Conservation (phyloP, 2,888 invertebrate genomes). For the Andrena dorsata region DNA sequence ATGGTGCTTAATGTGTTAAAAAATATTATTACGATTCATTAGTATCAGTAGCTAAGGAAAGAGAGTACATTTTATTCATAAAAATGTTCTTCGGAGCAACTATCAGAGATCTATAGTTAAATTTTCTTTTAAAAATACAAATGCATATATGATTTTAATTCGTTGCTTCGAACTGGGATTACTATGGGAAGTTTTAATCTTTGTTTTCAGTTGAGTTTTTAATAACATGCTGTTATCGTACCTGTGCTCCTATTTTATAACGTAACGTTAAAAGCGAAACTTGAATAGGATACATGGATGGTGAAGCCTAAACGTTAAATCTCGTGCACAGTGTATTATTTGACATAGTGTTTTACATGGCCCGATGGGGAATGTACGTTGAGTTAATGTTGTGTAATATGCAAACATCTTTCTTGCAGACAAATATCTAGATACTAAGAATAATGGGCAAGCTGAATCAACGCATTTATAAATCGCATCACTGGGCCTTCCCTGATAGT, state of each 20-base stretch:
- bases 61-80: not conserved
- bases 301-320: conserved; percentile 16
- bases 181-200: not conserved
- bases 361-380: conserved; percentile 56
- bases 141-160: not conserved
- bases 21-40: not conserved
- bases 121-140: not conserved
- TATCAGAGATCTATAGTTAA: not conserved
- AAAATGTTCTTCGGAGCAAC: conserved; percentile 6
- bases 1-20: conserved; percentile 72
- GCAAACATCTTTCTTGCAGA: conserved; percentile 83
- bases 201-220: not conserved
- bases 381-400: conserved; percentile 69
- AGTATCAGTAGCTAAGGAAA: conserved; percentile 1
- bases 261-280: not conserved
- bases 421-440: conserved; percentile 84
- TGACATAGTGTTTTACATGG: conserved; percentile 41
- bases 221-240: not conserved
- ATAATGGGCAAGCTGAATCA: conserved; percentile 84
- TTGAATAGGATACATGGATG: not conserved
- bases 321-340: conserved; percentile 27
- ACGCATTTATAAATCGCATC: conserved; percentile 83
- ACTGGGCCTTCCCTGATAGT: conserved; percentile 82
- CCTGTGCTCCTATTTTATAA: not conserved
- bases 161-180: conserved; percentile 4